These are phyloP conservation scores for Ischnura elegans DNA, from an alignment of 2,888 invertebrate species.

Conservation along the genomic window DNA sequence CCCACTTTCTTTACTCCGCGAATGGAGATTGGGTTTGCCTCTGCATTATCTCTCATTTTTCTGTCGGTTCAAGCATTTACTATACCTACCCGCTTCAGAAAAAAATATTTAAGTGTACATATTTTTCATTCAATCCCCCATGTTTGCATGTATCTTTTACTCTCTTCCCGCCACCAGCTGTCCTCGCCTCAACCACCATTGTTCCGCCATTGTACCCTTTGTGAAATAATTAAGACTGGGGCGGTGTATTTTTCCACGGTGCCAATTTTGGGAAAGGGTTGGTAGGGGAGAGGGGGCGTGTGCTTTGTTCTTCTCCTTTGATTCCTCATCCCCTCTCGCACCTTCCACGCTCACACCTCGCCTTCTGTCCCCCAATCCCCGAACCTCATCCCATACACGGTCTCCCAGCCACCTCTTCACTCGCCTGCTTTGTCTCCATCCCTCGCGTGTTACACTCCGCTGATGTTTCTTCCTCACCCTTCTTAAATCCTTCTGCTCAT, in stretches of 20 bases:
- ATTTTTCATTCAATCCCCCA: no score
- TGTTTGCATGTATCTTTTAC: no score
- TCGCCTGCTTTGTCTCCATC: neutral
- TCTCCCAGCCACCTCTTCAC: neutral
- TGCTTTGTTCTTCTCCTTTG: neutral
- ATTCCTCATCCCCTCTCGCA: neutral
- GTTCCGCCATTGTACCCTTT: constrained; percentile 9
- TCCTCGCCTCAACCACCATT: no score
- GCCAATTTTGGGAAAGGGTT: constrained; percentile 21
- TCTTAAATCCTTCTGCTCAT: neutral
- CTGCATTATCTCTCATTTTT: no score
- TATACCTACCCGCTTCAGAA: no score
- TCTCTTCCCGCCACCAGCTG: no score
- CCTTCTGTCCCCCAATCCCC: neutral
- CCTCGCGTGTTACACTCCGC: neutral
- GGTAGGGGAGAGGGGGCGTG: neutral
- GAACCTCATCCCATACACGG: neutral
- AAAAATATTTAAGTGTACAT: no score
- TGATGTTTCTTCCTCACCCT: neutral
- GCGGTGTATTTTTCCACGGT: constrained; percentile 29
- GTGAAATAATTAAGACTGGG: constrained; percentile 29
- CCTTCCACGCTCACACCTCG: neutral
- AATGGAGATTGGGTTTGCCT: no score
- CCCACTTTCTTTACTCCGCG: no score
- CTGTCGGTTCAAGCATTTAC: no score